These are phyloP conservation scores for Chaetorhynchus papuensis DNA, from an alignment of 2,113 vertebrate genomes.

Conservation along the genomic window DNA sequence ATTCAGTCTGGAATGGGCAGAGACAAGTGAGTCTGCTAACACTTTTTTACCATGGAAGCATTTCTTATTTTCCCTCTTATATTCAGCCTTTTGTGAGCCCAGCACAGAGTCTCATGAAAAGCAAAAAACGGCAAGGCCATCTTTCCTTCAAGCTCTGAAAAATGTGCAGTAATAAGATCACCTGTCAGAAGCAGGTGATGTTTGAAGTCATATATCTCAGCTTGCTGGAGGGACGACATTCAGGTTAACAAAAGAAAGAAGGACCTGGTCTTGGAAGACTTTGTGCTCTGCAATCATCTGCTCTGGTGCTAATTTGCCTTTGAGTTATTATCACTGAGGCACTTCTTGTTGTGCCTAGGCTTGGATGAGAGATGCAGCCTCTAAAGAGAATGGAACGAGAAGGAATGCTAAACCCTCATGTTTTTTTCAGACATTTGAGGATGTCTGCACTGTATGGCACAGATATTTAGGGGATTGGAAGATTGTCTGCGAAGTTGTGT, in stretches of 20 bases:
- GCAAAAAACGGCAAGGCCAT: background rate
- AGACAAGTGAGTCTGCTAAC: background rate
- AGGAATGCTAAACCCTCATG: background rate
- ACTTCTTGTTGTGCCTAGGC: background rate
- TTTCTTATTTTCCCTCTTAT: background rate
- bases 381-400: background rate
- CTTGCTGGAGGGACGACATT: background rate
- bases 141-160: slow-evolving; percentile 9
- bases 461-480: background rate
- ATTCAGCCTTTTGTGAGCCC: background rate
- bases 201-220: background rate
- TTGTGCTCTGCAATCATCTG: background rate
- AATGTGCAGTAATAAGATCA: background rate
- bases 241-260: background rate
- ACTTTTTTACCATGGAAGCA: background rate
- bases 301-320: background rate
- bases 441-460: background rate
- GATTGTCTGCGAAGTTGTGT: background rate
- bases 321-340: background rate
- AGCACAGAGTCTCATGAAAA: background rate
- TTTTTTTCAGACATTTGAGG: no score
- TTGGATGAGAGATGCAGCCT: background rate
- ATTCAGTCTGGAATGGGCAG: background rate
- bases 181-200: background rate
- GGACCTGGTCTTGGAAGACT: background rate